Evolutionary conservation across 1,140 invertebrate species (phyloP).

Genomic region (Anadara kagoshimensis): DNA sequence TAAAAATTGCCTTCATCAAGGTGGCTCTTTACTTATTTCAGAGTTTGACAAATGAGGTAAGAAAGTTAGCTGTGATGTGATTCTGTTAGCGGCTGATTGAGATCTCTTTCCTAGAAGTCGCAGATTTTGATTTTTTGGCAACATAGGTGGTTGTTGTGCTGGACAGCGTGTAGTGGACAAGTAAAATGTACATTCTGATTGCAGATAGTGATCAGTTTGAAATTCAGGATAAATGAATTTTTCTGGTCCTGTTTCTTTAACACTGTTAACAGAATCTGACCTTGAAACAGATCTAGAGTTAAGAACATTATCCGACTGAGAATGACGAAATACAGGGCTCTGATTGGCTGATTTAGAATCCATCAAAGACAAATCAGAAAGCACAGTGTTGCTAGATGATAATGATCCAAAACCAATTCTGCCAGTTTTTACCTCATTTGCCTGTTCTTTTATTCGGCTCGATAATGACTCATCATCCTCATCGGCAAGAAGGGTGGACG

Average conservation of each 20-base stretch:
- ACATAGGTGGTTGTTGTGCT: too few species aligned
- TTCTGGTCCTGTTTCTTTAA: slow-evolving; percentile 38
- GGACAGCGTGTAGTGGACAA: too few species aligned
- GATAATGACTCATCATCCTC: neutral
- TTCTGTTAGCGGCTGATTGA: too few species aligned
- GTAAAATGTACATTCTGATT: too few species aligned
- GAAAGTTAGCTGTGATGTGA: too few species aligned
- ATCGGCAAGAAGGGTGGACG: too few species aligned
- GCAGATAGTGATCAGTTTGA: too few species aligned
- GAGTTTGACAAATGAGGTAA: too few species aligned
- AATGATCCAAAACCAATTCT: slow-evolving; percentile 15
- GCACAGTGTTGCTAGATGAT: slow-evolving; percentile 11
- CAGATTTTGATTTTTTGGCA: too few species aligned
- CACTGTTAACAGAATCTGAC: neutral
- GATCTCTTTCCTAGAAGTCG: too few species aligned
- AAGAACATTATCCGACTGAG: neutral
- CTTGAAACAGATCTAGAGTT: slow-evolving; percentile 10
- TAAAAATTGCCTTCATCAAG: too few species aligned
- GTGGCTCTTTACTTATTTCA: too few species aligned
- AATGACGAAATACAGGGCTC: slow-evolving; percentile 17
- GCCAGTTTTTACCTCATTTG: slow-evolving; percentile 1
- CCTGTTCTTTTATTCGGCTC: slow-evolving; percentile 19
- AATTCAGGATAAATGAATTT: slow-evolving; percentile 53
- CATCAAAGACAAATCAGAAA: slow-evolving; percentile 18
- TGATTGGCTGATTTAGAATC: slow-evolving; percentile 26